These are phyloP conservation scores for Stenodera caucasica DNA, from an alignment of 2,888 invertebrate genomes.

Conservation along the genomic window DNA sequence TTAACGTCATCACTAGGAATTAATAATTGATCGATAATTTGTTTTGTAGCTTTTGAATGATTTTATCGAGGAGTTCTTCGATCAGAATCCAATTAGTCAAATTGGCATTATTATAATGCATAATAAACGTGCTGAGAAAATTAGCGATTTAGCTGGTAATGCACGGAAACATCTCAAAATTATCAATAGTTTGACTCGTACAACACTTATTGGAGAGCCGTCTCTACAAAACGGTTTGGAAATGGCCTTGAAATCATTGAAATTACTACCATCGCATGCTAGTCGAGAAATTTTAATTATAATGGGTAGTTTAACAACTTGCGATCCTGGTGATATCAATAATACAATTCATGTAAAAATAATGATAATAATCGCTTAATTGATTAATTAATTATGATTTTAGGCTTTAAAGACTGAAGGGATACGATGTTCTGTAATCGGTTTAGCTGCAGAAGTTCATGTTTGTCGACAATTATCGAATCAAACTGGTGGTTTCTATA, in stretches of 20 bases:
- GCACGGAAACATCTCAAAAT: conserved; percentile 77
- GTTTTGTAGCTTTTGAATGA: conserved; percentile 76
- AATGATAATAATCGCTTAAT: neutral
- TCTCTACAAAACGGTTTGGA: conserved; percentile 96
- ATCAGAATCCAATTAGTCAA: conserved; percentile 98
- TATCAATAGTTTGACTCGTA: conserved; percentile 65
- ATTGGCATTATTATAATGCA: conserved; percentile 88
- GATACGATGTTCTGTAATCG: conserved; percentile 92
- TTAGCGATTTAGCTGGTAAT: conserved; percentile 89
- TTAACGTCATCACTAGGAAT: neutral
- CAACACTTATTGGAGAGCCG: conserved; percentile 84
- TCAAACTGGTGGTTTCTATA: conserved; percentile 86
- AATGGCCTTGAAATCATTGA: conserved; percentile 79
- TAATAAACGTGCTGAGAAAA: conserved; percentile 92
- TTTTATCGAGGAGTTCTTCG: conserved; percentile 96
- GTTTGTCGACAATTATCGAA: conserved; percentile 85
- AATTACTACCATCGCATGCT: conserved; percentile 89
- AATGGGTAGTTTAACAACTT: conserved; percentile 92
- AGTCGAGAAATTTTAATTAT: conserved; percentile 92
- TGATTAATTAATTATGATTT: neutral
- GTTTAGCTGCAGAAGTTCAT: conserved; percentile 92
- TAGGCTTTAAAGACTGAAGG: conserved; percentile 75
- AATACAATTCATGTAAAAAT: conserved; percentile 71
- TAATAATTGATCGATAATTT: neutral
- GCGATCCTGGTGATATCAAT: conserved; percentile 93